phyloP scores from a whole-genome alignment of 2,113 vertebrate species.

The Strix aluco region DNA sequence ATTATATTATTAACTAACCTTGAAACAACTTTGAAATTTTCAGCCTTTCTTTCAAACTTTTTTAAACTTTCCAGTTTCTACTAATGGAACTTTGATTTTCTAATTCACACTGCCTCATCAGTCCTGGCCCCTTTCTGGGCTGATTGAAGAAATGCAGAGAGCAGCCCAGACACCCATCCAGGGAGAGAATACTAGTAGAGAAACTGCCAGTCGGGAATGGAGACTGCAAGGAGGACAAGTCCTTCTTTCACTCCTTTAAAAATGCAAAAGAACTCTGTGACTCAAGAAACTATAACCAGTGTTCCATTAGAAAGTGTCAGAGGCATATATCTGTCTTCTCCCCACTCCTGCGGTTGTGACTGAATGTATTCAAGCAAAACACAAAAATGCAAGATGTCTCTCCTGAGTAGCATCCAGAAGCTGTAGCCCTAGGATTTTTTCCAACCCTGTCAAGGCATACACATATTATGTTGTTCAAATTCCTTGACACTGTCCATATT shows the following conservation, averaged over 20 bases:
- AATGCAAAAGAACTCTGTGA: background rate
- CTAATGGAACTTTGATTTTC: background rate
- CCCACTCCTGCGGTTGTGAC: fast-evolving
- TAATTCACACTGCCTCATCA: background rate
- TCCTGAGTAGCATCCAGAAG: background rate
- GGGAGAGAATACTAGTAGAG: background rate
- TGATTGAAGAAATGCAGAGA: background rate
- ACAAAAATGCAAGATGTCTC: background rate
- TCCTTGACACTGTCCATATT: background rate
- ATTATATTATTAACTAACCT: background rate
- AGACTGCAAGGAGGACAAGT: background rate
- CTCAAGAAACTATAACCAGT: background rate
- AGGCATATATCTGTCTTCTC: background rate
- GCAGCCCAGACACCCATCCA: background rate
- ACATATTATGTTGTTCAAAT: background rate
- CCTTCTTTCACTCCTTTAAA: background rate
- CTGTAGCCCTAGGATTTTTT: background rate
- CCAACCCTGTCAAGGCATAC: background rate
- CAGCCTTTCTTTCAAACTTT: background rate
- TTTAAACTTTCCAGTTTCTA: background rate
- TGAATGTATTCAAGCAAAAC: background rate
- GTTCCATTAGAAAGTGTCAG: background rate
- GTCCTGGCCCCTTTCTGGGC: background rate
- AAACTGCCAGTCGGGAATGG: background rate
- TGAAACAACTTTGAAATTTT: background rate